A percentile compares a stretch with the other conserved stretches of the same genome.
phyloP scores from a whole-genome alignment of 2,888 invertebrate genomes.

The Prosapia bicincta region DNA sequence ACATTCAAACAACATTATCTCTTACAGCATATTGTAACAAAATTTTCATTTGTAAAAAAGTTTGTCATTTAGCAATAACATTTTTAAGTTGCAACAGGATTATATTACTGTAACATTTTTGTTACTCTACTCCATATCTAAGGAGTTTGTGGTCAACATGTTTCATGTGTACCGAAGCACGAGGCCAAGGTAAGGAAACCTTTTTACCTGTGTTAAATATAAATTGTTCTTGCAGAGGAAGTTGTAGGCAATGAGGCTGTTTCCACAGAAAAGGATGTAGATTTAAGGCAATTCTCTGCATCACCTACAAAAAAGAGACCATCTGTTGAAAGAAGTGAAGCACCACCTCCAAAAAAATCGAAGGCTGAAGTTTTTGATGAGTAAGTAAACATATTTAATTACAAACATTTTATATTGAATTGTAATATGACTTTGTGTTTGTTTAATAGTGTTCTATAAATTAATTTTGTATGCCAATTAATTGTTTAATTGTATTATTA shows the following conservation, averaged over 20 bases:
- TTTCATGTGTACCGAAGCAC: background rate
- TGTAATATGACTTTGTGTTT: too few species aligned
- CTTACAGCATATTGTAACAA: too few species aligned
- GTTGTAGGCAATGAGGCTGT: conserved; percentile 31
- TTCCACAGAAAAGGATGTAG: conserved; percentile 54
- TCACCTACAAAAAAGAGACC: conserved; percentile 56
- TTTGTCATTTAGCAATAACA: too few species aligned
- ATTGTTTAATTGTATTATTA: too few species aligned
- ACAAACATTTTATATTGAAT: too few species aligned
- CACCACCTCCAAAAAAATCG: conserved; percentile 56
- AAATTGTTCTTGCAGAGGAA: conserved; percentile 29
- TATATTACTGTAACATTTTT: too few species aligned
- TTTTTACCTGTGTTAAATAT: conserved; percentile 18
- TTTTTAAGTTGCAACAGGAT: too few species aligned
- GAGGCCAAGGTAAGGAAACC: background rate
- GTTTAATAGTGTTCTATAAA: too few species aligned
- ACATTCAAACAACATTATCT: too few species aligned
- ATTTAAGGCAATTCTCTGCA: conserved; percentile 55
- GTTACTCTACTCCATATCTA: too few species aligned
- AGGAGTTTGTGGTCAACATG: background rate
- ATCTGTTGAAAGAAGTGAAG: conserved; percentile 55
- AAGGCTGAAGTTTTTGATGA: conserved; percentile 51
- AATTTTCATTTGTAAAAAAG: too few species aligned
- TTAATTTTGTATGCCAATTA: too few species aligned
- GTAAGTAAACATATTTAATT: conserved; percentile 33